Base-by-base conservation (phyloP, 2,888 invertebrate genomes). In the Caenorhabditis angaria region DNA sequence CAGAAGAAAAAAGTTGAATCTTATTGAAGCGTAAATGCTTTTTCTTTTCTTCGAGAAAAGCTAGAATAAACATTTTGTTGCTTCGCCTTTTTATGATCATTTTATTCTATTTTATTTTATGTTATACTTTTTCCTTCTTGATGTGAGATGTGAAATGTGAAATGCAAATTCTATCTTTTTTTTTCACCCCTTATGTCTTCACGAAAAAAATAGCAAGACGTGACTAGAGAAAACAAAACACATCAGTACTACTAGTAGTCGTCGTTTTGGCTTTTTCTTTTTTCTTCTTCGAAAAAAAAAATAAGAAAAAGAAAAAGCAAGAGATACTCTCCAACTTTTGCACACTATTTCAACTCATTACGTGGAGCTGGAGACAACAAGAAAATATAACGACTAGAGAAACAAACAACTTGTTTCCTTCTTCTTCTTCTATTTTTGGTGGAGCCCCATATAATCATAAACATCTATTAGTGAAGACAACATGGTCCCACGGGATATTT, bases 271-370 rank as follows among this genome's bases (percentile, higher is more conserved):
- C 50, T 48, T 47, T 60, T 28, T 10, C 29, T 24, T 22, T n/a
- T 20, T 22, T 29, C 14, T 50, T 29, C 27, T 28, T 51, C 60
- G 59, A 22, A 24, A 35, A 5, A 29, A 24, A 24, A 10, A 22
- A 22, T 10, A 41, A 22, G 32, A 61, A 61, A 61, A 61, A 51
- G 61, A 50, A 61, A 61, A 61, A 61, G 32, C 48, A 32, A 53
- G 25, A 27, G 18, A 20, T 27, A 51, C 41, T 32, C 61, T 61
- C 61, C 41, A 8, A 32, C 25, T 24, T 48, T n/a, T 54, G 1
- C 22, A 32, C 29, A 54, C 53, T 53, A 32, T 54, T 54, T 35
- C 54, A 61, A 61, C 53, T 61, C 61, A 61, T 61, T 61, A 61
- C 53, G 54, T 61, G 61, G 24, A 50, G 50, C 50, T 50, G 22